phyloP scores from a whole-genome alignment of 2,797 vertebrate genomes.

The Pyrocephalus nanus region DNA sequence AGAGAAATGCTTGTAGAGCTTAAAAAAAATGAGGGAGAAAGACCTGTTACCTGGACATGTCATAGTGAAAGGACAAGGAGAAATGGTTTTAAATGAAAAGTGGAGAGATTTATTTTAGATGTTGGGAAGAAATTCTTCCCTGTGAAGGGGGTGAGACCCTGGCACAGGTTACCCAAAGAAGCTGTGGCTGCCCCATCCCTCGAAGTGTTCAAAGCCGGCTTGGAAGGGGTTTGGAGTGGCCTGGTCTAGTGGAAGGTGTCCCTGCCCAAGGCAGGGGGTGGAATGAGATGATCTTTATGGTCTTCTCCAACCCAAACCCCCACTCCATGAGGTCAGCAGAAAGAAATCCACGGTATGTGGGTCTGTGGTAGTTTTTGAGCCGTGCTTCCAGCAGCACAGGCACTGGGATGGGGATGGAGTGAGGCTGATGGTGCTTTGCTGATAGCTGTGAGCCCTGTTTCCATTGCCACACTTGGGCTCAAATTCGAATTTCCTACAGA shows the following conservation, averaged over 20 bases:
- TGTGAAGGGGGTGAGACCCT: rapidly evolving
- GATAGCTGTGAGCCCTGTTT: not conserved
- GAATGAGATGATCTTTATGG: not conserved
- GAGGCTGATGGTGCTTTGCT: not conserved
- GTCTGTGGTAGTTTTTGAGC: not conserved
- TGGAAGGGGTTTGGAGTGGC: rapidly evolving
- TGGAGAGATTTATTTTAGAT: not conserved
- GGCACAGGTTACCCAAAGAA: not conserved
- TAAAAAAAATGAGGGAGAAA: not conserved
- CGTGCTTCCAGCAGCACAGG: not conserved
- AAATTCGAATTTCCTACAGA: not conserved
- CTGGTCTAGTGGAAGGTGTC: not conserved
- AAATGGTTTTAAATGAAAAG: not conserved
- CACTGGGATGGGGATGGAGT: not conserved
- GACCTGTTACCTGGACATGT: not conserved
- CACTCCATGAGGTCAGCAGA: not conserved
- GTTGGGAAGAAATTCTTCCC: not conserved
- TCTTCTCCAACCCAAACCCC: not conserved
- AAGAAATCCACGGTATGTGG: rapidly evolving
- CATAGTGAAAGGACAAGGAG: not conserved
- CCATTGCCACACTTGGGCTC: not conserved
- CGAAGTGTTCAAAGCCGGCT: rapidly evolving
- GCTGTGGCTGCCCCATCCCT: not conserved
- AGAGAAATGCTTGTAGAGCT: not conserved
- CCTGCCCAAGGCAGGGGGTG: not conserved